Evolutionary conservation across 2,113 vertebrate genomes (phyloP), one percentile per base, ranked within the genome.

Genomic region (Chlorocebus sabaeus): DNA sequence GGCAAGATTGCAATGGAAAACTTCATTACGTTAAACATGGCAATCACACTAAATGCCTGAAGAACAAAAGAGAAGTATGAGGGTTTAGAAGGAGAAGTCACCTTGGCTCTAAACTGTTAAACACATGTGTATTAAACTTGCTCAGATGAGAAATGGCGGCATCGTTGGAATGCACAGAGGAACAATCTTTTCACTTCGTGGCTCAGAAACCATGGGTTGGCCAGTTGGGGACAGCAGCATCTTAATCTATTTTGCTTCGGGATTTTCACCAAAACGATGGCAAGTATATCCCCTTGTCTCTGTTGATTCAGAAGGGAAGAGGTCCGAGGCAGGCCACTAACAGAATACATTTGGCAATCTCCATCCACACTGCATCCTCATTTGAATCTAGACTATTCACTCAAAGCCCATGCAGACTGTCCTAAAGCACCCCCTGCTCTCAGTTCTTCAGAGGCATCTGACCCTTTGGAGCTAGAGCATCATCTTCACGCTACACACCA

Each of bases 11-110:
- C 97, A 67, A 99, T 95, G 16, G 98, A 97, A 97, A 99, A 99
- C 97, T 98, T 99, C 99, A 99, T 98, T 87, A 98, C 97, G 85
- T 99, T 99, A 98, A 99, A 99, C 97, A 99, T 98, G 94, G 99
- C 98, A 10, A 99, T 99, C 93, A 99, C 98, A 43, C 98, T 99
- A 81, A 99, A 99, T 6, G 98, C 99, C 99, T 99, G 82, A 27
- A 82, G 97, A 81, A 93, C 17, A 96, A 92, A 95, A 97, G 7
- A 81, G 88, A 87, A 52, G 23, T 32, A 32, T 0, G 18, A 57
- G 38, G 35, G 18, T 59, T 97, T 40, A 94, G 82, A 50, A 55
- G 16, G 50, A 27, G 73, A 22, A 25, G 55, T 5, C 48, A 55
- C 61, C 43, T 89, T 73, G 38, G 43, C 84, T 57, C 72, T 85